Percentiles rank a stretch among this genome's conserved stretches.
These are phyloP conservation scores for Lissonota sp. DNA, from an alignment of 2,888 invertebrate genomes.

Conservation along the genomic window DNA sequence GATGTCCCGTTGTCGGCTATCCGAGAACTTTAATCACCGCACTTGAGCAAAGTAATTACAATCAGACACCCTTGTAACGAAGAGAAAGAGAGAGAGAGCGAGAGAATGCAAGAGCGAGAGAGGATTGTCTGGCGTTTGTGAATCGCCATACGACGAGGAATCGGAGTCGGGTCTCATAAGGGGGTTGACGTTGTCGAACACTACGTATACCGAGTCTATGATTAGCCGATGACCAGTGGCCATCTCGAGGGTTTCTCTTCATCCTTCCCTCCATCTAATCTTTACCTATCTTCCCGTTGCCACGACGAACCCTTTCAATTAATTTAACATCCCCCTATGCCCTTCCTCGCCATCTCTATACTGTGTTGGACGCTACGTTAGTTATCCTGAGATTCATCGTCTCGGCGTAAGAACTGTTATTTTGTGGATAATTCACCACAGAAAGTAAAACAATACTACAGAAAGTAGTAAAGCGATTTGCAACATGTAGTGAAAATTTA, in stretches of 20 bases:
- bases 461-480: no score
- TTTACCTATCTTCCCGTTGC: constrained; percentile 59
- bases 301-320: constrained; percentile 81
- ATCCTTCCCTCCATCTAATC: constrained; percentile 50
- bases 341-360: constrained; percentile 56
- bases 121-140: neutral
- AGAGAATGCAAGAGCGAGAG: neutral
- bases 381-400: constrained; percentile 81
- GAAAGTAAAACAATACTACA: no score
- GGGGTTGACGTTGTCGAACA: constrained; percentile 73
- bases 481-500: no score
- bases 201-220: constrained; percentile 80
- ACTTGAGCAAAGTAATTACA: constrained; percentile 84
- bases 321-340: constrained; percentile 76
- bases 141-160: constrained; percentile 36
- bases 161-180: constrained; percentile 79
- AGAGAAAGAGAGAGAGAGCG: no score
- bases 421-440: constrained; percentile 30
- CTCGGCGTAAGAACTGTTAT: constrained; percentile 52
- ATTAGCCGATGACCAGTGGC: constrained; percentile 81
- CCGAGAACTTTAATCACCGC: constrained; percentile 83
- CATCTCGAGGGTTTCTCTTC: constrained; percentile 60
- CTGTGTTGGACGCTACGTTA: no score
- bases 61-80: constrained; percentile 83
- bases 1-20: no score